Evolutionary conservation across 2,113 vertebrate genomes (phyloP), one percentile per base, ranked within the genome.

Genomic region (Cynopterus brachyotis): DNA sequence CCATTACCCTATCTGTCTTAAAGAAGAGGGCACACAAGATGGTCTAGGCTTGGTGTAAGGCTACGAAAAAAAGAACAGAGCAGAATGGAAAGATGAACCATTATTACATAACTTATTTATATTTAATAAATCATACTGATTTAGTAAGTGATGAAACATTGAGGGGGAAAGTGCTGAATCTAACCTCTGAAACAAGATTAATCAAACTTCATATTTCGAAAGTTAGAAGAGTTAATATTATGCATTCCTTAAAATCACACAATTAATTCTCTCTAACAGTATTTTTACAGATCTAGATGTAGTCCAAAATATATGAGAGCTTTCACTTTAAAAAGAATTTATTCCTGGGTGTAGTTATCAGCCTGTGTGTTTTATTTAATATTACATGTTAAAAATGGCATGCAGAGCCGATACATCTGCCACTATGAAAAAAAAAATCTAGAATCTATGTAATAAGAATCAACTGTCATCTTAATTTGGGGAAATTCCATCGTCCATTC

Each of bases 301-400:
- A 96, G 17, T 82, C 15, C 86, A 81, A 47, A 93, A 86, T 73
- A 84, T 0, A 59, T 15, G 22, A 47, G 4, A 91, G 35, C 55
- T 91, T 87, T 95, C 59, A 93, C 85, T 94, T 90, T 26, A 70
- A 94, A 67, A 90, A 84, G 16, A 45, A 87, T 70, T 84, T 92
- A 84, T 50, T 72, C 53, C 75, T 80, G 32, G 2, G 10, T 87
- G 0, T 70, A 59, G 75, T 72, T 91, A 81, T 55, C 19, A 72
- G 53, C 26, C 60, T 16, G 37, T 91, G 12, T 80, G 64, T 80
- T 85, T 96, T 90, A 76, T 50, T 81, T 92, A 89, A 20, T 20
- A 69, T 40, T 95, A 78, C 15, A 30, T 11, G 32, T 60, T 91
- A 88, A 83, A 75, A 90, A 88, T 3, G 15, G 30, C 42, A 69